A percentile compares a stretch with the other conserved stretches of the same genome.
These are phyloP conservation scores for Fratercula arctica DNA, from an alignment of 2,797 vertebrate genomes.

Conservation along the genomic window DNA sequence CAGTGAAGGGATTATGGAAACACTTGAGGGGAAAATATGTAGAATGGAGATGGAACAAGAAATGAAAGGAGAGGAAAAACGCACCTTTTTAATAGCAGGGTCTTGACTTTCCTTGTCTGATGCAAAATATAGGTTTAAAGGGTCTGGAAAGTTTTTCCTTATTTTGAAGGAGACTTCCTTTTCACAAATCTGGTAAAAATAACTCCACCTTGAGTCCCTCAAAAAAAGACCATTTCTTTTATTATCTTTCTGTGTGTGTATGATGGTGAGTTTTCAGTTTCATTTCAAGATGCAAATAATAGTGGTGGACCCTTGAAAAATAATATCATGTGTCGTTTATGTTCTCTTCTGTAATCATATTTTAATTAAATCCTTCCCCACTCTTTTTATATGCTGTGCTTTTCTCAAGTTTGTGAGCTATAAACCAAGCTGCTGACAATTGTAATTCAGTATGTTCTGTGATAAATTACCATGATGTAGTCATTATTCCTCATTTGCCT, in stretches of 20 bases:
- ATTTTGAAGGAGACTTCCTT: background rate
- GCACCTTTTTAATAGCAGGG: background rate
- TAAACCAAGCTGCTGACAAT: slow-evolving; percentile 60
- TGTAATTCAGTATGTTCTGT: slow-evolving; percentile 46
- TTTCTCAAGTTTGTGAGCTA: slow-evolving; percentile 48
- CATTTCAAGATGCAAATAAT: background rate
- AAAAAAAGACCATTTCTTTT: background rate
- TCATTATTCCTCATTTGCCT: slow-evolving; percentile 61
- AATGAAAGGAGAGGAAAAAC: background rate
- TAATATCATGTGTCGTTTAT: background rate
- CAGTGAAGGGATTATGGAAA: background rate
- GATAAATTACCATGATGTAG: slow-evolving; percentile 48
- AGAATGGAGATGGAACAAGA: background rate
- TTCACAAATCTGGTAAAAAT: background rate
- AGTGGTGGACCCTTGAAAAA: background rate
- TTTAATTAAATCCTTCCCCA: slow-evolving; percentile 40
- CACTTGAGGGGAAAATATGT: background rate
- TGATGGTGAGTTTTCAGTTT: background rate
- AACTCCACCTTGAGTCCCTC: background rate
- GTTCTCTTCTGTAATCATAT: background rate
- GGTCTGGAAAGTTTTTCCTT: background rate
- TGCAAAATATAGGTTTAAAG: background rate
- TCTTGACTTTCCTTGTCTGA: background rate
- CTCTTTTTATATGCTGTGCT: background rate
- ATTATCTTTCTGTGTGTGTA: fast-evolving